phyloP scores from a whole-genome alignment of 2,888 invertebrate genomes.

The Atethmia centrago region DNA sequence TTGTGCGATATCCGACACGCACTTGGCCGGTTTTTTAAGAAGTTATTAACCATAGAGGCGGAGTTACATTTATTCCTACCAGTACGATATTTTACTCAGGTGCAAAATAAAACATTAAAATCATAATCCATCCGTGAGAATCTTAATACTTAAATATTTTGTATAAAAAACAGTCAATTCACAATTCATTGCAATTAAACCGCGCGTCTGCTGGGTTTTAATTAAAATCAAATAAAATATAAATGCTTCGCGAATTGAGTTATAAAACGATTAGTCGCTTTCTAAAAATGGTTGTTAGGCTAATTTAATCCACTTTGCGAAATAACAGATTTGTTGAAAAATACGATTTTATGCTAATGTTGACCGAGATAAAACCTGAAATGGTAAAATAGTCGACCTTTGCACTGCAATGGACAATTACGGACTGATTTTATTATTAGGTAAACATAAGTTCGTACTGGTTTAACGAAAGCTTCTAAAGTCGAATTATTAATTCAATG shows the following conservation, averaged over 20 bases:
- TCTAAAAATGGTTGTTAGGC: conserved; percentile 26
- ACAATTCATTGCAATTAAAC: conserved; percentile 2
- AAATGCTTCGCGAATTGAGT: conserved; percentile 41
- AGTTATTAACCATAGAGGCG: no score
- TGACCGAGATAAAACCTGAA: conserved; percentile 8
- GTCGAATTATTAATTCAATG: no score
- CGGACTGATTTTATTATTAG: background rate
- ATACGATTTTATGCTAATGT: conserved; percentile 19
- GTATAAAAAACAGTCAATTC: conserved; percentile 15
- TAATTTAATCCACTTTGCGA: conserved; percentile 44
- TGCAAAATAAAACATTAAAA: background rate
- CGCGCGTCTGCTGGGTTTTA: conserved; percentile 13
- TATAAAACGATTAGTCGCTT: conserved; percentile 54
- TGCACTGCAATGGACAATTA: conserved; percentile 5
- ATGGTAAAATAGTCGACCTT: background rate
- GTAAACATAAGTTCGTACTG: background rate
- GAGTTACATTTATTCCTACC: background rate
- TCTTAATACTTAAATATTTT: background rate
- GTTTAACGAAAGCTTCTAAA: no score
- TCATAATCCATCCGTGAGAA: conserved; percentile 14
- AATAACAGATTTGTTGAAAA: conserved; percentile 31
- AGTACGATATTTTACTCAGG: background rate
- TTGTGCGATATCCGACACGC: no score
- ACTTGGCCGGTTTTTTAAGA: no score
- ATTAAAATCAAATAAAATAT: conserved; percentile 57